Percentiles rank a stretch among this genome's conserved stretches.
phyloP scores from a whole-genome alignment of 2,797 vertebrate genomes.

The Poecilia picta region DNA sequence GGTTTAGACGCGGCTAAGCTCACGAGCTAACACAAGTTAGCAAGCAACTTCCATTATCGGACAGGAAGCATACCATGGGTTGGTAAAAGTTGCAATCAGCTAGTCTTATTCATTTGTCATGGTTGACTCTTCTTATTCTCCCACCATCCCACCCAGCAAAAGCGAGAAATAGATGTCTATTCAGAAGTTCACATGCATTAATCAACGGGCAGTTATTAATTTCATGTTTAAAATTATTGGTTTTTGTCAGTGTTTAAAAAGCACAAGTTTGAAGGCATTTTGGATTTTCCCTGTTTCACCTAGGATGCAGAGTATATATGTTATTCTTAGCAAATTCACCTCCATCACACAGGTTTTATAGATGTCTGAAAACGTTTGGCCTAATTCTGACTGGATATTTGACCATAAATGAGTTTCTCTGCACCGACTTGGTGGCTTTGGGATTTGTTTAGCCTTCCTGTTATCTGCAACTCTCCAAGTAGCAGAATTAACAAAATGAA shows the following conservation, averaged over 20 bases:
- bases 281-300: background rate
- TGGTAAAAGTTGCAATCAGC: background rate
- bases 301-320: background rate
- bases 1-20: background rate
- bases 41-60: conserved; percentile 30
- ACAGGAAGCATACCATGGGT: background rate
- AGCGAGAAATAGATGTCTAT: background rate
- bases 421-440: background rate
- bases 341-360: background rate
- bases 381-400: background rate
- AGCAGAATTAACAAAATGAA: background rate
- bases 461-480: background rate
- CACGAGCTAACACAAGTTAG: background rate
- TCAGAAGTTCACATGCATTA: background rate
- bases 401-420: background rate
- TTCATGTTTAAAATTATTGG: background rate
- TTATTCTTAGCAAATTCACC: background rate
- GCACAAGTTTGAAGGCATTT: background rate
- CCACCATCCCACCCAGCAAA: fast-evolving
- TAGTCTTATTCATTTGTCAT: background rate
- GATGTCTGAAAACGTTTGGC: background rate
- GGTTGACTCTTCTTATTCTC: too few species aligned
- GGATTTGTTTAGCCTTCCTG: background rate
- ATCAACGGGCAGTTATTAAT: background rate
- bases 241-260: background rate